Percentiles rank a stretch among this genome's conserved stretches.
Evolutionary conservation across 2,797 vertebrate genomes (phyloP).

Genomic region (Pelobates cultripes): DNA sequence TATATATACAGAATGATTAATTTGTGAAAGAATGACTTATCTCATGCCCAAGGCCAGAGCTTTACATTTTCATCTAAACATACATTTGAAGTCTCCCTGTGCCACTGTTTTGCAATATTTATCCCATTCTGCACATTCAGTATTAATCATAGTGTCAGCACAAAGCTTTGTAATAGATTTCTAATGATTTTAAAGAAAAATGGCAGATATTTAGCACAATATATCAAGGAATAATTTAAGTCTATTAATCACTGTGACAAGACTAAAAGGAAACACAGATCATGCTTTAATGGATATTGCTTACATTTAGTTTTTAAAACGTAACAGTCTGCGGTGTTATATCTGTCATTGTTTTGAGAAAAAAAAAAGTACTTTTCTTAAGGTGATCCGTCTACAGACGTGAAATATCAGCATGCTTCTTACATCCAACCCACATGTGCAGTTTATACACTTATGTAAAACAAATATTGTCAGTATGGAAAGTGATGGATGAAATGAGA

Average conservation of each 20-base stretch:
- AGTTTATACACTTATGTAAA: slow-evolving; percentile 32
- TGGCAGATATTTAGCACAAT: slow-evolving; percentile 67
- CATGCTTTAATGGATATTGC: slow-evolving; percentile 61
- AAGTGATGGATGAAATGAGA: slow-evolving; percentile 15
- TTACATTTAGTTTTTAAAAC: slow-evolving; percentile 62
- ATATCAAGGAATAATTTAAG: slow-evolving; percentile 66
- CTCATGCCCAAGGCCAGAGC: slow-evolving; percentile 14
- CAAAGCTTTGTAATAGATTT: slow-evolving; percentile 65
- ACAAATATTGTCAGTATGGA: slow-evolving; percentile 32
- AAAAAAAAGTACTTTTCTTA: slow-evolving; percentile 37
- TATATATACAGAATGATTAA: not conserved
- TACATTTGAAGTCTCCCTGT: slow-evolving; percentile 35
- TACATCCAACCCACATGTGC: slow-evolving; percentile 23
- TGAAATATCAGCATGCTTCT: slow-evolving; percentile 26
- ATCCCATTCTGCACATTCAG: slow-evolving; percentile 55
- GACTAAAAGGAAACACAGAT: slow-evolving; percentile 65
- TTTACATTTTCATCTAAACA: slow-evolving; percentile 49
- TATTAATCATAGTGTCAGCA: slow-evolving; percentile 64
- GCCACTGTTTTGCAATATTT: slow-evolving; percentile 57
- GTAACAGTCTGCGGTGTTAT: slow-evolving; percentile 57
- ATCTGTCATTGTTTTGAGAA: slow-evolving; percentile 59
- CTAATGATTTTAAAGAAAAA: slow-evolving; percentile 68
- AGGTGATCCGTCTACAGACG: slow-evolving; percentile 26
- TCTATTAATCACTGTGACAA: slow-evolving; percentile 68
- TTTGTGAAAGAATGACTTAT: slow-evolving; percentile 29